phyloP scores from a whole-genome alignment of 1,140 invertebrate genomes.

The Panonychus citri region DNA sequence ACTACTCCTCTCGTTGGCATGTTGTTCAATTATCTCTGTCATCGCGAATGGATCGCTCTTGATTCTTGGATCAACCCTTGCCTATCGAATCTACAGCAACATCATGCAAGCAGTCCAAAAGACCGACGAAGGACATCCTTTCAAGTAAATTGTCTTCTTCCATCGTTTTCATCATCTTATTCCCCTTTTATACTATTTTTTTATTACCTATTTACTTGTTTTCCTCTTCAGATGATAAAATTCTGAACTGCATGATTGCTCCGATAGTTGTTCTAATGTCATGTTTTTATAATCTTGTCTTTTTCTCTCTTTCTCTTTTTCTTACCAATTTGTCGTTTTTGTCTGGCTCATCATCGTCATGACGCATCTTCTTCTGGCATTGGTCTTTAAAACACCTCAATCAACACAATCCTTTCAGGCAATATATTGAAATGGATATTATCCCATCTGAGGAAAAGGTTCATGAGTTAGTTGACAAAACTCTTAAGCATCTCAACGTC shows the following conservation, averaged over 20 bases:
- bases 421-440: constrained; percentile 62
- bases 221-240: background rate
- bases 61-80: constrained; percentile 52
- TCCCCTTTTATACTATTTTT: background rate
- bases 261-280: background rate
- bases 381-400: no score
- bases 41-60: constrained; percentile 69
- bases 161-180: background rate
- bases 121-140: constrained; percentile 84
- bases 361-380: no score
- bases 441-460: constrained; percentile 62
- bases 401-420: constrained; percentile 30
- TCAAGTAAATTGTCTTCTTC: constrained; percentile 53
- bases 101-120: constrained; percentile 88
- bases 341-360: no score
- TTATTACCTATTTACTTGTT: background rate
- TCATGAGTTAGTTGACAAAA: constrained; percentile 52
- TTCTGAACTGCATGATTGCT: background rate
- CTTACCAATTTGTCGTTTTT: no score
- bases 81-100: constrained; percentile 86
- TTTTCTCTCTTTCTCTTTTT: constrained; percentile 6
- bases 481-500: constrained; percentile 59
- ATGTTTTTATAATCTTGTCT: background rate
- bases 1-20: constrained; percentile 68
- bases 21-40: constrained; percentile 85